Percentiles rank a stretch among this genome's conserved stretches.
Evolutionary conservation across 2,888 invertebrate genomes (phyloP).

Genomic region (Romanomermis culicivorax): DNA sequence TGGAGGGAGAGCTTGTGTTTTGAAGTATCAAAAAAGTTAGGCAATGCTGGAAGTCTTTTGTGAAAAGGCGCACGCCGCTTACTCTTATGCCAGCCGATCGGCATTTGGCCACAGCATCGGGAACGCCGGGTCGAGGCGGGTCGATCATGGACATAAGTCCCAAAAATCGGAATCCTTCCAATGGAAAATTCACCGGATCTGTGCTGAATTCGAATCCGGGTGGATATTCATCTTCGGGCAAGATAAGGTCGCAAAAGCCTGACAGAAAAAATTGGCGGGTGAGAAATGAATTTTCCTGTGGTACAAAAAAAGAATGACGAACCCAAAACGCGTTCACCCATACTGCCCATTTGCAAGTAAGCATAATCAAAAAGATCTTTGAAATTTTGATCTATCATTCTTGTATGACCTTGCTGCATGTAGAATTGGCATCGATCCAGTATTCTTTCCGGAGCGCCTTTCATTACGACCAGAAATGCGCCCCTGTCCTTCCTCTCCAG

Average conservation of each 20-base stretch:
- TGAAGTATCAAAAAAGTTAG: background rate
- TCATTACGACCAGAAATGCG: slow-evolving; percentile 51
- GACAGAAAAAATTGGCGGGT: too few species aligned
- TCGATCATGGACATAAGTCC: slow-evolving; percentile 11
- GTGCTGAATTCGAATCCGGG: slow-evolving; percentile 47
- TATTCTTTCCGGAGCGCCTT: slow-evolving; percentile 67
- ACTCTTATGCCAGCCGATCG: slow-evolving; percentile 31
- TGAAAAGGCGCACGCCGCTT: background rate
- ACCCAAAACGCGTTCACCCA: slow-evolving; percentile 60
- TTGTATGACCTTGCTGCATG: slow-evolving; percentile 36
- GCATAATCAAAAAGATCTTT: slow-evolving; percentile 41
- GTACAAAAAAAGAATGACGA: background rate
- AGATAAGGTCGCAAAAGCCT: slow-evolving; percentile 67
- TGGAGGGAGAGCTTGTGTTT: too few species aligned
- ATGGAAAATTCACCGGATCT: slow-evolving; percentile 8
- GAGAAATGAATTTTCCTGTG: too few species aligned
- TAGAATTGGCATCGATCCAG: slow-evolving; percentile 46
- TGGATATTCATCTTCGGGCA: slow-evolving; percentile 74
- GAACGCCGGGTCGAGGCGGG: slow-evolving; percentile 9
- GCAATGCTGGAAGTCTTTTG: background rate
- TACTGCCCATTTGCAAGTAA: slow-evolving; percentile 54
- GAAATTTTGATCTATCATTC: slow-evolving; percentile 34
- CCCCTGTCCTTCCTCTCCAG: slow-evolving; percentile 73
- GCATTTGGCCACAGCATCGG: slow-evolving; percentile 9
- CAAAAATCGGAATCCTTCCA: slow-evolving; percentile 7